Percentiles rank a stretch among this genome's conserved stretches.
phyloP scores from a whole-genome alignment of 2,113 vertebrate species.

The Pipa parva region DNA sequence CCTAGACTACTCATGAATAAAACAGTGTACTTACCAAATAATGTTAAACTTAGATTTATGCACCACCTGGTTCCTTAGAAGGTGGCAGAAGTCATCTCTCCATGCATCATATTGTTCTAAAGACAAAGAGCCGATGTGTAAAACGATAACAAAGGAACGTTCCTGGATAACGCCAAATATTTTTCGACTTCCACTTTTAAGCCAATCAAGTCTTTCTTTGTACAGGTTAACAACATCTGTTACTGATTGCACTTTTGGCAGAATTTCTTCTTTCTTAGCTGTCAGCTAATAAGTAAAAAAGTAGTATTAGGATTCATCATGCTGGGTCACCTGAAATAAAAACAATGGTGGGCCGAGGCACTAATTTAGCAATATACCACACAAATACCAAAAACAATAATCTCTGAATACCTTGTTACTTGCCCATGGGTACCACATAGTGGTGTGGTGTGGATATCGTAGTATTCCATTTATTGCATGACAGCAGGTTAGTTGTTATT shows the following conservation, averaged over 20 bases:
- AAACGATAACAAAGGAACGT: conserved; percentile 55
- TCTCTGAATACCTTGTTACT: no score
- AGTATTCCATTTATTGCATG: no score
- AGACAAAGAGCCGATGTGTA: conserved; percentile 55
- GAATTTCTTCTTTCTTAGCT: conserved; percentile 62
- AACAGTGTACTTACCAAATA: conserved; percentile 60
- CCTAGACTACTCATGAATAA: background rate
- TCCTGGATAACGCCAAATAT: conserved; percentile 77
- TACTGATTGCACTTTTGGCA: conserved; percentile 56
- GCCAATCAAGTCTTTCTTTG: conserved; percentile 65
- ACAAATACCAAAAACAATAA: background rate
- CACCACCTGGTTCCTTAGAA: conserved; percentile 69
- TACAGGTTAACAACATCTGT: conserved; percentile 56
- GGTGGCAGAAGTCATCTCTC: conserved; percentile 57
- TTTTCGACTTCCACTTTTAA: conserved; percentile 67
- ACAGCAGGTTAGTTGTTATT: no score
- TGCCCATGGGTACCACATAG: no score
- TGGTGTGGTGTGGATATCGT: no score
- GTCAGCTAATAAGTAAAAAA: conserved; percentile 63
- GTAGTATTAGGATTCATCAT: no score
- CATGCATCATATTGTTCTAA: conserved; percentile 54
- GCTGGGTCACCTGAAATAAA: no score
- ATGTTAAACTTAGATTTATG: conserved; percentile 66
- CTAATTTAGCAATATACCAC: no score
- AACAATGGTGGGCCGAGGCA: background rate